Conservation (phyloP, 2,113 vertebrate species). For the Macquaria australasica region DNA sequence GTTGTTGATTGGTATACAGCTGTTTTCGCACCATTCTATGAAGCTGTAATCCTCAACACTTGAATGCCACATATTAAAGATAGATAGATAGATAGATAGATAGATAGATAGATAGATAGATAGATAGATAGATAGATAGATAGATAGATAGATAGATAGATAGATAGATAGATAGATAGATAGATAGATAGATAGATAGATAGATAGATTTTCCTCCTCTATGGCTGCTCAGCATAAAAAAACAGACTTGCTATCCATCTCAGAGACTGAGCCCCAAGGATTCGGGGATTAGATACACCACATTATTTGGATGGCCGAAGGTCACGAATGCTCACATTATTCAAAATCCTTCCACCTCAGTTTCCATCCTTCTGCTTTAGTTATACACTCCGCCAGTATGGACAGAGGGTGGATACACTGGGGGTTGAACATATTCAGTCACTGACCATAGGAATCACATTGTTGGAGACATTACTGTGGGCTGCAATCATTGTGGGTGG, state of each 20-base stretch:
- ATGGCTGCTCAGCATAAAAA: background rate
- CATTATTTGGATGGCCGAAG: conserved; percentile 50
- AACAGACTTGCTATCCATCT: conserved; percentile 1
- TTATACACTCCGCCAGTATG: background rate
- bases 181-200: too few relatives aligned
- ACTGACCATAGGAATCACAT: conserved; percentile 13
- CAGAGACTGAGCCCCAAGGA: conserved; percentile 2
- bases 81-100: too few relatives aligned
- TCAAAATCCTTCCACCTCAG: conserved; percentile 35
- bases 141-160: too few relatives aligned
- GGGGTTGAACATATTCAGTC: conserved; percentile 26
- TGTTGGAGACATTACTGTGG: conserved; percentile 42
- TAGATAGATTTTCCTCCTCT: too few relatives aligned
- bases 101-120: too few relatives aligned
- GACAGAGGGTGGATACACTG: conserved; percentile 3
- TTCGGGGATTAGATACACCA: conserved; percentile 63
- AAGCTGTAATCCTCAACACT: background rate
- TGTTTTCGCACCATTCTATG: background rate
- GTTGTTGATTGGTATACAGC: background rate
- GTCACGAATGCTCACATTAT: conserved; percentile 53
- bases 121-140: too few relatives aligned
- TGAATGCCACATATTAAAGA: background rate
- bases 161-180: too few relatives aligned
- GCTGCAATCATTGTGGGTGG: conserved; percentile 53
- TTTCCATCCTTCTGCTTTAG: conserved; percentile 24